phyloP scores from a whole-genome alignment of 2,888 invertebrate genomes.

The Cheilosia pagana region DNA sequence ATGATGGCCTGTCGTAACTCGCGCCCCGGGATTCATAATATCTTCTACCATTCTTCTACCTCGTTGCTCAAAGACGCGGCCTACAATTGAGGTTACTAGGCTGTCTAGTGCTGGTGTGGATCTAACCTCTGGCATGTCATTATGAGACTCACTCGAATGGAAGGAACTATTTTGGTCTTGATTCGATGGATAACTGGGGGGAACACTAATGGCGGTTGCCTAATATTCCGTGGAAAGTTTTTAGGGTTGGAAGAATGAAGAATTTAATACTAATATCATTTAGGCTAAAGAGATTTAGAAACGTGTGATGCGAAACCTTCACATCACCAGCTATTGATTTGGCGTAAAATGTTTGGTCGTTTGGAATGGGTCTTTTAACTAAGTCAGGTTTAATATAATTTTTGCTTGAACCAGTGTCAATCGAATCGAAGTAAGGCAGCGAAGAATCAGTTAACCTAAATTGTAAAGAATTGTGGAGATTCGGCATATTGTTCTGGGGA shows the following conservation, averaged over 20 bases:
- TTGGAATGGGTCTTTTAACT: not conserved
- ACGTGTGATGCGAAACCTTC: not conserved
- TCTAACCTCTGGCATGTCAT: not conserved
- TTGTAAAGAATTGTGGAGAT: not conserved
- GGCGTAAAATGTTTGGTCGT: slow-evolving; percentile 28
- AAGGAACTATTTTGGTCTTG: too few relatives aligned
- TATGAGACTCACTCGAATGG: not conserved
- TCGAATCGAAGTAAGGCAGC: slow-evolving; percentile 14
- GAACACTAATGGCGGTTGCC: not conserved
- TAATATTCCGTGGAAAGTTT: too few relatives aligned
- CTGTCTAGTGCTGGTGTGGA: too few relatives aligned
- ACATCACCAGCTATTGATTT: not conserved
- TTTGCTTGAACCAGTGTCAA: slow-evolving; percentile 27
- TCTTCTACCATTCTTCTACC: too few relatives aligned
- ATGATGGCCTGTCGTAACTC: too few relatives aligned
- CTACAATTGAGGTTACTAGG: too few relatives aligned
- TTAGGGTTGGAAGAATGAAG: too few relatives aligned
- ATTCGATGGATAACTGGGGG: too few relatives aligned
- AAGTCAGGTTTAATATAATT: slow-evolving; percentile 31
- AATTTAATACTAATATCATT: too few relatives aligned
- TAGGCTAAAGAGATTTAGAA: too few relatives aligned
- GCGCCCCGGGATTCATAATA: too few relatives aligned
- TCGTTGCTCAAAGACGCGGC: too few relatives aligned
- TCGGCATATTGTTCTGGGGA: not conserved
- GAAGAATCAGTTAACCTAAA: slow-evolving; percentile 11